Base-by-base conservation (phyloP, 1,140 invertebrate species). In the Drosophila sulfurigaster region DNA sequence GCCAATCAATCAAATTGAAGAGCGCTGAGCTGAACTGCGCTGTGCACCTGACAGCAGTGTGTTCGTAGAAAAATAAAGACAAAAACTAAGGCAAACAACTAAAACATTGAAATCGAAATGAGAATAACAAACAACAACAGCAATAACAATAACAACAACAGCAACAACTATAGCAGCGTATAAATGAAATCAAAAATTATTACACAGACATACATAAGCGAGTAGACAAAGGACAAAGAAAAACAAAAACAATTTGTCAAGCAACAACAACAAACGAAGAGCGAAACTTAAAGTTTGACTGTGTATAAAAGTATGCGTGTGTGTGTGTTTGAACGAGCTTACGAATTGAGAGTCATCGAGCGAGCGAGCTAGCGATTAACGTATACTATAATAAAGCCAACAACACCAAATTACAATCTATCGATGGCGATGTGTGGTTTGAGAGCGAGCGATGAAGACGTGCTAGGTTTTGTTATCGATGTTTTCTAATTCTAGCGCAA, bases 1-100 rank as follows among this genome's bases (percentile, higher is more conserved):
- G 82, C 71, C 82, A 86, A 86, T 86, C 82, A 86, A 80, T 75
- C 77, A 74, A 82, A 69, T 71, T 65, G 60, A 71, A 64, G 49
- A 57, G 30, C 30, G 30, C 30, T 32, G 30, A 43, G 10, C 10
- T 32, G 48, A 32, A 38, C 54, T 57, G 63, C 35, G 74, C 71
- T 74, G 71, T 82, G 80, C 79, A 82, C 80, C 79, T 81, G 79
- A 38, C 79, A 78, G 41, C 62, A 46, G 64, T 78, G 81, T 85
- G 64, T 80, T 69, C 68, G 63, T n/a, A 45, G 6, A 25, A 45
- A 10, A 45, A 45, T 6, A 45, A n/a, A 25, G 43, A 25, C 16
- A 45, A 62, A 68, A 73, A 51, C 54, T 59, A 59, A 57, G 49
- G 41, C 46, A 74, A 74, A 74, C 65, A 74, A 74, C 65, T 43